A percentile compares a stretch with the other conserved stretches of the same genome.
These are phyloP conservation scores for Parotocinclus haroldoi DNA, from an alignment of 2,797 vertebrate genomes.

Conservation along the genomic window DNA sequence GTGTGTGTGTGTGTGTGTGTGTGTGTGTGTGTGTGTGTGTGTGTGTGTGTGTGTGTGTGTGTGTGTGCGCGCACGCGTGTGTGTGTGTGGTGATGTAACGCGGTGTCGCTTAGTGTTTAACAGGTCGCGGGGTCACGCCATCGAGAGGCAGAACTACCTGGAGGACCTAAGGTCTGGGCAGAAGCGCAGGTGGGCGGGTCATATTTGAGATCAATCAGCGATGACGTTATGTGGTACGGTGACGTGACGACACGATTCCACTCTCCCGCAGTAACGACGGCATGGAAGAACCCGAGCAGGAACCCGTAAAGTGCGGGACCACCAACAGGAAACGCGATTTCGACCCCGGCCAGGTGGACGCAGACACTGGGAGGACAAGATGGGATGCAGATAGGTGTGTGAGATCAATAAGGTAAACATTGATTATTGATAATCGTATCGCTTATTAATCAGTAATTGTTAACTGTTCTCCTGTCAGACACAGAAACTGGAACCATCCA, in stretches of 20 bases:
- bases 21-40: too few relatives aligned
- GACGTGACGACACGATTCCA: not conserved
- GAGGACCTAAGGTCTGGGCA: slow-evolving; percentile 59
- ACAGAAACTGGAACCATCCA: slow-evolving; percentile 5
- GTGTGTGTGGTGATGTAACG: too few relatives aligned
- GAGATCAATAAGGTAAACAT: too few relatives aligned
- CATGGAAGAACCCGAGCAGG: slow-evolving; percentile 58
- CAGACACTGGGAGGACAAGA: slow-evolving; percentile 9
- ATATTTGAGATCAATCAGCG: too few relatives aligned
- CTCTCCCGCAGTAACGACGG: slow-evolving; percentile 58
- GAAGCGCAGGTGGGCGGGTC: slow-evolving; percentile 61
- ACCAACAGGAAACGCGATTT: not conserved
- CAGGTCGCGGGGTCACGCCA: slow-evolving; percentile 61
- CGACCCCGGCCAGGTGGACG: too few relatives aligned
- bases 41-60: not conserved
- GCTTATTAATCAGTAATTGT: too few relatives aligned
- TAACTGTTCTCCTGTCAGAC: slow-evolving; percentile 37
- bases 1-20: not conserved
- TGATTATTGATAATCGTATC: too few relatives aligned
- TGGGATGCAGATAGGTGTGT: not conserved
- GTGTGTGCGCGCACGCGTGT: not conserved
- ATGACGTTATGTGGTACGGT: not conserved
- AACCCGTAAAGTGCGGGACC: slow-evolving; percentile 53
- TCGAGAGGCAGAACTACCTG: slow-evolving; percentile 72
- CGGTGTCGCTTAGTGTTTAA: slow-evolving; percentile 64